phyloP scores from a whole-genome alignment of 2,797 vertebrate species.

The Prionace glauca region DNA sequence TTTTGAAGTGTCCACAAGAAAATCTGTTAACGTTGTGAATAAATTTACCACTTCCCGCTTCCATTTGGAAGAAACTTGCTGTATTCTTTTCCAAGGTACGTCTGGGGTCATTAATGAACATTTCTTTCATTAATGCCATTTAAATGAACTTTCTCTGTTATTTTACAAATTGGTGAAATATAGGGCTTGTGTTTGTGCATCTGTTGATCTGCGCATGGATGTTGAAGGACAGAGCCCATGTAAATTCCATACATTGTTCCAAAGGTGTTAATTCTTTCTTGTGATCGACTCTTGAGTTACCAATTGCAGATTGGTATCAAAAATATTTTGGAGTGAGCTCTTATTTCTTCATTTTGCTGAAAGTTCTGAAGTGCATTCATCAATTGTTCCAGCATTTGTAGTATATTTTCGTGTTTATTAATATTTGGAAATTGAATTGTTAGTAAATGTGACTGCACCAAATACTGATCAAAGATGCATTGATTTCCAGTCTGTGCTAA shows the following conservation, averaged over 20 bases:
- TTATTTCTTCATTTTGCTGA: background rate
- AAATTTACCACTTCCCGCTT: background rate
- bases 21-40: background rate
- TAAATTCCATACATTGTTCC: background rate
- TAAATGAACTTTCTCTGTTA: background rate
- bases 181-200: background rate
- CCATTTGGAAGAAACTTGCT: background rate
- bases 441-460: background rate
- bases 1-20: background rate
- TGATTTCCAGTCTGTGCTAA: background rate
- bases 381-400: background rate
- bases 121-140: background rate
- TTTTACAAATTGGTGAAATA: background rate
- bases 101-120: background rate
- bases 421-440: background rate
- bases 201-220: background rate
- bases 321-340: background rate
- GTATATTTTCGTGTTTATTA: background rate
- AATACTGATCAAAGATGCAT: background rate
- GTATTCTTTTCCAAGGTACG: background rate
- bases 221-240: background rate
- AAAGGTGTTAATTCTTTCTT: background rate
- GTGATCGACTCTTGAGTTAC: background rate
- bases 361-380: background rate
- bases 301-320: background rate